Percentiles rank a stretch among this genome's conserved stretches.
Evolutionary conservation across 2,888 invertebrate species (phyloP).

Genomic region (Diarsia dahlii): DNA sequence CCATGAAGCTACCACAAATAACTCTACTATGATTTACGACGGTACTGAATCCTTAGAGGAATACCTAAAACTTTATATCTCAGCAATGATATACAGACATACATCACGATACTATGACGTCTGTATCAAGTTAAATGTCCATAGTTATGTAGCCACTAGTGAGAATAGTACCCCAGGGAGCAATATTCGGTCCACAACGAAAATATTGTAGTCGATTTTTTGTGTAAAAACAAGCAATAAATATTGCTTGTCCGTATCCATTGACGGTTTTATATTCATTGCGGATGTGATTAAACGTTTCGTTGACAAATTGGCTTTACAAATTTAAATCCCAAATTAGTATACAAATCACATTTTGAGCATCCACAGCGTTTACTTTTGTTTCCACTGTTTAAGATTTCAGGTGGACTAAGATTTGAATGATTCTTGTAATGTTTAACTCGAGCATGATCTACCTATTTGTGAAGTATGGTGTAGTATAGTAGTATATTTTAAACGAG

Average conservation of each 20-base stretch:
- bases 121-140: constrained; percentile 67
- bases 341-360: constrained; percentile 66
- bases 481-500: too few species aligned
- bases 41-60: constrained; percentile 61
- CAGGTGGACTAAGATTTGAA: constrained; percentile 1
- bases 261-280: constrained; percentile 69
- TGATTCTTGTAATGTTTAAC: not conserved
- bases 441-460: not conserved
- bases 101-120: constrained; percentile 58
- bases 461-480: too few species aligned
- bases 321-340: constrained; percentile 69
- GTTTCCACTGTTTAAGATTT: constrained; percentile 17
- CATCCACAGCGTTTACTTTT: constrained; percentile 58
- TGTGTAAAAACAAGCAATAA: constrained; percentile 73
- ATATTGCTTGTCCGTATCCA: constrained; percentile 62
- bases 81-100: constrained; percentile 42
- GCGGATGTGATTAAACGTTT: constrained; percentile 67
- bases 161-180: constrained; percentile 71
- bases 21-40: constrained; percentile 49
- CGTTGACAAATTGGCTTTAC: constrained; percentile 66
- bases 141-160: constrained; percentile 64
- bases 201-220: constrained; percentile 67
- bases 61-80: constrained; percentile 68
- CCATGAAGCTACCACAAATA: constrained; percentile 46
- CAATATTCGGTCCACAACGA: constrained; percentile 68